Conservation (phyloP, 53 echinoderm and acorn worm species). For the Stichopus horrens region DNA sequence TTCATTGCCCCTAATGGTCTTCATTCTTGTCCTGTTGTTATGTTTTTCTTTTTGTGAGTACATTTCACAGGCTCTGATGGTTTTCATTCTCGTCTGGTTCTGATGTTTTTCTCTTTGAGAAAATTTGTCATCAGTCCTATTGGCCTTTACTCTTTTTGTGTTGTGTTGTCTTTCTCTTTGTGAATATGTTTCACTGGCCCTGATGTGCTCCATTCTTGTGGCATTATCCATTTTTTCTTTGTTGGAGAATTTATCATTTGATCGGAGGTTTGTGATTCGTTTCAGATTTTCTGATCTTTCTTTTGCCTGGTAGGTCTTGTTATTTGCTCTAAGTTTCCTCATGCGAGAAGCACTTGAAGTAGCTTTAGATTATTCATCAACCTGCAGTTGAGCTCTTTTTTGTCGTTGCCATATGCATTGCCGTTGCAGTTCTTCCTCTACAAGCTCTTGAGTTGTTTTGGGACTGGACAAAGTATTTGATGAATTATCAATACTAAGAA, state of each 20-base stretch:
- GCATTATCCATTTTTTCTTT: neutral
- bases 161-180: conserved; percentile 25
- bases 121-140: neutral
- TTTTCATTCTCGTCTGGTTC: neutral
- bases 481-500: neutral
- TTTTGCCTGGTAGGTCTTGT: neutral
- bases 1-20: neutral
- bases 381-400: neutral
- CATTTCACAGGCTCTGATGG: neutral
- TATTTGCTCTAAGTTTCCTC: conserved; percentile 12
- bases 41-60: conserved; percentile 17
- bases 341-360: conserved; percentile 4
- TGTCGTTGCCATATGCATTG: conserved; percentile 23
- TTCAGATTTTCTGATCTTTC: neutral
- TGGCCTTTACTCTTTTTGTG: neutral
- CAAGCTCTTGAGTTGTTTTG: conserved; percentile 16
- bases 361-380: neutral
- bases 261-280: neutral
- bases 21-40: neutral
- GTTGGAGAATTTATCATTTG: neutral
- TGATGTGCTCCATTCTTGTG: neutral
- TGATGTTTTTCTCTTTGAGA: neutral
- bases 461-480: neutral
- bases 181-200: neutral
- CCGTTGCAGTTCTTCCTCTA: conserved; percentile 17